These are phyloP conservation scores for Arothron firmamentum DNA, from an alignment of 2,113 vertebrate genomes.

Conservation along the genomic window DNA sequence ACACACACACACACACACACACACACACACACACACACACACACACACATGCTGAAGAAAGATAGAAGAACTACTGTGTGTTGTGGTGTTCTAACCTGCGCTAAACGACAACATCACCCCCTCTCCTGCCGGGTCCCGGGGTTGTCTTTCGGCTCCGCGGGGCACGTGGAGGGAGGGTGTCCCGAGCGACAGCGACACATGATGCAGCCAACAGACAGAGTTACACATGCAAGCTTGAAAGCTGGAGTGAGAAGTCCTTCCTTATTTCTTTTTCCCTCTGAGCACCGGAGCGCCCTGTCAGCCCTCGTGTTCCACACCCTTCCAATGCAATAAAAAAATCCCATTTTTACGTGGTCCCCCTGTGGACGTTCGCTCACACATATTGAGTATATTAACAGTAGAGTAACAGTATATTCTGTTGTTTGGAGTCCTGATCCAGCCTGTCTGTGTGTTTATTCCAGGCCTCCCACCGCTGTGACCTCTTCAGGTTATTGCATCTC, in stretches of 20 bases:
- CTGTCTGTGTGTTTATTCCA: constrained; percentile 34
- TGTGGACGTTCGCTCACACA: constrained; percentile 51
- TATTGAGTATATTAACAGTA: constrained; percentile 51
- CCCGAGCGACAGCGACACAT: constrained; percentile 55
- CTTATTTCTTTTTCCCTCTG: constrained; percentile 67
- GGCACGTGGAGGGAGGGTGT: no score
- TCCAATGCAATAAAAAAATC: constrained; percentile 33
- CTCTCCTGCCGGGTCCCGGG: constrained; percentile 15
- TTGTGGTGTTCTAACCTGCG: constrained; percentile 15
- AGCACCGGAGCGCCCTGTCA: constrained; percentile 54
- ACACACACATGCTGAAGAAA: neutral
- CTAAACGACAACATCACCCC: constrained; percentile 45
- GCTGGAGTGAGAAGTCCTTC: constrained; percentile 68
- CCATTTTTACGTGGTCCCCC: constrained; percentile 49
- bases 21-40: constrained; percentile 3
- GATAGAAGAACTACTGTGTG: neutral
- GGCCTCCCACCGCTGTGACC: constrained; percentile 40
- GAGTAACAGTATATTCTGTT: constrained; percentile 11
- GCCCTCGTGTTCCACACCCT: constrained; percentile 33
- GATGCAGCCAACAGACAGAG: constrained; percentile 52
- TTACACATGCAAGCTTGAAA: constrained; percentile 69
- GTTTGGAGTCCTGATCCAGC: constrained; percentile 41
- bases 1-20: constrained; percentile 9
- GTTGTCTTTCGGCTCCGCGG: neutral
- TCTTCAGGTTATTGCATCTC: constrained; percentile 43